Conservation (phyloP, 2,888 invertebrate species). For the Abrostola tripartita region DNA sequence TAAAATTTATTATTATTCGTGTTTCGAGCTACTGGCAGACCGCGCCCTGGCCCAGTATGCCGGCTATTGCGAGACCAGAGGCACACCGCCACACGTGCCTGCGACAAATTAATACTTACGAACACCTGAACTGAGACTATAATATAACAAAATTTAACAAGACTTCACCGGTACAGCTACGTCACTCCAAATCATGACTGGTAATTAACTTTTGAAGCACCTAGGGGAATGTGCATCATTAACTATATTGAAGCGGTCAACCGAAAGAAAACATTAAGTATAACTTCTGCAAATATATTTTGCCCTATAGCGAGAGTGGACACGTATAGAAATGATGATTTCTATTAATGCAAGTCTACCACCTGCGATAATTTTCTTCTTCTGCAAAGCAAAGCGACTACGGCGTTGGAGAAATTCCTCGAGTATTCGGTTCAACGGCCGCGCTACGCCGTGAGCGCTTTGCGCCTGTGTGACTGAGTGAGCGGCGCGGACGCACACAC, state of each 20-base stretch:
- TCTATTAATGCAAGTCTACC: slow-evolving; percentile 54
- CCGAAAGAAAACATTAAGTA: no score
- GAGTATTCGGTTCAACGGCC: slow-evolving; percentile 87
- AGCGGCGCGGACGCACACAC: slow-evolving; percentile 80
- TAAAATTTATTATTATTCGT: slow-evolving; percentile 67
- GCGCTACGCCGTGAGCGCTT: slow-evolving; percentile 77
- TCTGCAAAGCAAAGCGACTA: slow-evolving; percentile 77
- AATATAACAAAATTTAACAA: slow-evolving; percentile 22
- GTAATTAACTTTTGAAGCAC: slow-evolving; percentile 15
- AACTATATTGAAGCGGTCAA: slow-evolving; percentile 7
- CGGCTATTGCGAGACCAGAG: slow-evolving; percentile 73
- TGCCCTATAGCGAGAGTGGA: not conserved
- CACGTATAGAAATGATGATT: slow-evolving; percentile 30
- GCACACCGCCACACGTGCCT: slow-evolving; percentile 78
- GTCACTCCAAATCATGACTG: slow-evolving; percentile 32
- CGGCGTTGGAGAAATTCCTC: slow-evolving; percentile 86
- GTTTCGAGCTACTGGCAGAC: slow-evolving; percentile 72
- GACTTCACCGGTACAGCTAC: slow-evolving; percentile 40
- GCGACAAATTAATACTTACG: slow-evolving; percentile 62
- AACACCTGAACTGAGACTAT: slow-evolving; percentile 54
- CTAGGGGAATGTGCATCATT: not conserved
- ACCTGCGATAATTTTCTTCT: slow-evolving; percentile 78
- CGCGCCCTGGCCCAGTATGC: slow-evolving; percentile 80
- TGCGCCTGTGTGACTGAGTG: slow-evolving; percentile 76
- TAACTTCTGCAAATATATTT: no score